Conservation (phyloP, 92 coral and sea anemone species). For the Diadumene lineata region DNA sequence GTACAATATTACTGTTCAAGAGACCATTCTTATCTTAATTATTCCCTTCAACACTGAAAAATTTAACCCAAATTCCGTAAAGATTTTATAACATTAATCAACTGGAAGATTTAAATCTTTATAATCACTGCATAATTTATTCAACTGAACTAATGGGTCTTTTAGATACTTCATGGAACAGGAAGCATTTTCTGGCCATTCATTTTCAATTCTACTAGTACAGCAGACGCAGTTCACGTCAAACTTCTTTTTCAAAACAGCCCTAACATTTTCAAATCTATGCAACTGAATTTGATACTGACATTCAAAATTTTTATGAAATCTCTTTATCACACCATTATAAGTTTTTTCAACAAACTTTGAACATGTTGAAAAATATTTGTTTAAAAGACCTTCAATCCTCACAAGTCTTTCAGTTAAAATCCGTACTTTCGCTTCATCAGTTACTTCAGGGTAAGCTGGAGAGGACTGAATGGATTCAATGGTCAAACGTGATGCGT, state of each 20-base stretch:
- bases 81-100: too few relatives aligned
- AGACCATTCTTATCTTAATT: background rate
- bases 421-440: background rate
- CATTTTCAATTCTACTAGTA: background rate
- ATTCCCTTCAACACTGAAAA: background rate
- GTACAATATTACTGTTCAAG: too few relatives aligned
- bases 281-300: background rate
- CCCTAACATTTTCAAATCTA: background rate
- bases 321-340: background rate
- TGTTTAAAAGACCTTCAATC: background rate
- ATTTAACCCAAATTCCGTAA: too few relatives aligned
- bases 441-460: background rate
- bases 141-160: background rate
- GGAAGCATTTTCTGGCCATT: constrained; percentile 3
- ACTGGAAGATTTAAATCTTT: too few relatives aligned
- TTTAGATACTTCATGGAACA: background rate
- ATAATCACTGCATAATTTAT: too few relatives aligned
- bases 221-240: background rate
- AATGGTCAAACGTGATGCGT: background rate
- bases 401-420: background rate
- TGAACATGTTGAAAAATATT: background rate
- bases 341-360: background rate
- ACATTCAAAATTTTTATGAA: background rate
- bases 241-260: background rate
- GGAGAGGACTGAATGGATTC: background rate